phyloP scores from a whole-genome alignment of 1,140 invertebrate genomes.

The Heliothis virescens region DNA sequence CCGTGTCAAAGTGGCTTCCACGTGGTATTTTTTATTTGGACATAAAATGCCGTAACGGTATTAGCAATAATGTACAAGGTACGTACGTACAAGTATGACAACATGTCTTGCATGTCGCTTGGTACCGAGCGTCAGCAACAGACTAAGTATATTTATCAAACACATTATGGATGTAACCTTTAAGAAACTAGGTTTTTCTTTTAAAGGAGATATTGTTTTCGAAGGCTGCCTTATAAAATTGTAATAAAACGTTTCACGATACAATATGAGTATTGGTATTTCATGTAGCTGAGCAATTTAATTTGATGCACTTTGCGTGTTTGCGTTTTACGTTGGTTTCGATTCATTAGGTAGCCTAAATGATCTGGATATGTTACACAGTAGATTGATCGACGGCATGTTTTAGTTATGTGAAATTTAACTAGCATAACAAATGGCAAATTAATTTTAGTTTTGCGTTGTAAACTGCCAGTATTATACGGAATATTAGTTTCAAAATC shows the following conservation, averaged over 20 bases:
- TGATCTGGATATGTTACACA: neutral
- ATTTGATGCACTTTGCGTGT: conserved; percentile 32
- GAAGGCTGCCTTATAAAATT: neutral
- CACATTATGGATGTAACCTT: neutral
- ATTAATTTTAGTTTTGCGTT: too few relatives aligned
- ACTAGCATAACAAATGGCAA: too few relatives aligned
- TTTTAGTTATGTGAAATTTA: neutral
- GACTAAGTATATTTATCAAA: conserved; percentile 21
- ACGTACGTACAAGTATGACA: neutral
- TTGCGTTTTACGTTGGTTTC: conserved; percentile 12
- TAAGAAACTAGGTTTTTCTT: conserved; percentile 21
- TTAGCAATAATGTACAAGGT: conserved; percentile 7
- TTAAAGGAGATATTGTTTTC: neutral
- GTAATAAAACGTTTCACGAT: conserved; percentile 25
- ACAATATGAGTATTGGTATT: conserved; percentile 2
- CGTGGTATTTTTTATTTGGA: conserved; percentile 41
- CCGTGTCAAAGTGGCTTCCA: conserved; percentile 21
- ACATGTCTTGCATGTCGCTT: conserved; percentile 6
- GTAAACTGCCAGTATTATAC: too few relatives aligned
- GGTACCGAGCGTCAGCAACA: neutral
- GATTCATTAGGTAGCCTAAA: neutral
- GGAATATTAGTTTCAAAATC: too few relatives aligned
- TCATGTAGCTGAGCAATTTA: conserved; percentile 18
- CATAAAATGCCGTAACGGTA: conserved; percentile 43
- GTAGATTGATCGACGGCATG: neutral